These are phyloP conservation scores for Onthophagus sagittarius DNA, from an alignment of 2,888 invertebrate genomes.

Conservation along the genomic window DNA sequence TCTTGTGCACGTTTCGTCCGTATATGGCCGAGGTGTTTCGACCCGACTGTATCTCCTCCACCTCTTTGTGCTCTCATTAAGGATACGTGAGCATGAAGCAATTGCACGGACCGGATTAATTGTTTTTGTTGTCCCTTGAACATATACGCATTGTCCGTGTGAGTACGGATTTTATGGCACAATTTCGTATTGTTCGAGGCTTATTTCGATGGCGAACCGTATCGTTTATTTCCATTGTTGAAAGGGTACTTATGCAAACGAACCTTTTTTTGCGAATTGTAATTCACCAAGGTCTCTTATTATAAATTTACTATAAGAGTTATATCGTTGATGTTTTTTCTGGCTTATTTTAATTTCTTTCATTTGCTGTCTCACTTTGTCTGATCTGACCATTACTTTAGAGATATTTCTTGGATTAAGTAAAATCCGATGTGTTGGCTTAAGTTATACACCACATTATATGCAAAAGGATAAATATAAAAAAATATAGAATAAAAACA, in stretches of 20 bases:
- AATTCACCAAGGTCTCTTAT: too few relatives aligned
- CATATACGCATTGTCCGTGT: not conserved
- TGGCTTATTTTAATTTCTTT: too few relatives aligned
- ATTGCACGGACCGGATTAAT: constrained; percentile 22
- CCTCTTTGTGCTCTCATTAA: constrained; percentile 23
- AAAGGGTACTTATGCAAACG: not conserved
- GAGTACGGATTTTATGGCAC: not conserved
- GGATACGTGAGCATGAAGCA: constrained; percentile 18
- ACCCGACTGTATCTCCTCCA: constrained; percentile 16
- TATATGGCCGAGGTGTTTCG: not conserved
- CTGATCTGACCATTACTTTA: too few relatives aligned
- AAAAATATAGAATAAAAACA: too few relatives aligned
- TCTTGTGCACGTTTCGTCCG: constrained; percentile 7
- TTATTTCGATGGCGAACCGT: not conserved
- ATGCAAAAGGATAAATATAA: too few relatives aligned
- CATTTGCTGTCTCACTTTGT: too few relatives aligned
- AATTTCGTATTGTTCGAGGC: not conserved
- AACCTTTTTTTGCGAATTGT: not conserved
- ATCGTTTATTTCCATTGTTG: not conserved
- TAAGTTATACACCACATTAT: too few relatives aligned
- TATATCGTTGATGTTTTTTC: too few relatives aligned
- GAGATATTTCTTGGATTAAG: too few relatives aligned
- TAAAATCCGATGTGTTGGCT: too few relatives aligned
- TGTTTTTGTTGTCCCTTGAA: constrained; percentile 13
- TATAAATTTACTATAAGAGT: too few relatives aligned